Conservation (phyloP, 1,140 invertebrate species). For the Drosophila micromelanica region DNA sequence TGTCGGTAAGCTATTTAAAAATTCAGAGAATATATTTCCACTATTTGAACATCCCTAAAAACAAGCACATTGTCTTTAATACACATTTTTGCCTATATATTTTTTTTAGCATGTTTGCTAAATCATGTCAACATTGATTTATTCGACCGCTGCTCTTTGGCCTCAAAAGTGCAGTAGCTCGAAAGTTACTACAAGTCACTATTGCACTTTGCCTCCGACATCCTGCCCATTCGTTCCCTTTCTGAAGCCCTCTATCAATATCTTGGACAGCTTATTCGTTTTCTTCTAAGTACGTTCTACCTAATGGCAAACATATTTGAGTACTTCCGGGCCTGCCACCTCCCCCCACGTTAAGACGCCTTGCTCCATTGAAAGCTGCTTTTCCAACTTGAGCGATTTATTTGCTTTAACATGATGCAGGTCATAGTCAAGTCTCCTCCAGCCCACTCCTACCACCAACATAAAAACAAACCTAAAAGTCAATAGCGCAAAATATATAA, state of each 20-base stretch:
- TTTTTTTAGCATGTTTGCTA: not conserved
- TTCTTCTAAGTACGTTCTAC: constrained; percentile 37
- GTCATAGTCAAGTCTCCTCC: constrained; percentile 13
- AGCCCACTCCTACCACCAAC: not conserved
- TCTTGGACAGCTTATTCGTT: constrained; percentile 24
- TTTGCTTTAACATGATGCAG: constrained; percentile 67
- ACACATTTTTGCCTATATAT: not conserved
- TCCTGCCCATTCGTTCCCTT: no score
- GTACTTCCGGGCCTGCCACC: constrained; percentile 28
- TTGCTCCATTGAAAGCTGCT: constrained; percentile 26
- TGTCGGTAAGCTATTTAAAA: no score
- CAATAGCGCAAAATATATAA: constrained; percentile 56
- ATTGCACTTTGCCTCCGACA: constrained; percentile 8
- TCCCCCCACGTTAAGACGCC: no score
- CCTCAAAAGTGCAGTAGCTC: constrained; percentile 39
- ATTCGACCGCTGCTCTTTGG: constrained; percentile 20
- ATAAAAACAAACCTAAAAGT: constrained; percentile 67
- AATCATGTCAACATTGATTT: constrained; percentile 29
- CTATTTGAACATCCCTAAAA: no score
- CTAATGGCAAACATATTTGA: constrained; percentile 53
- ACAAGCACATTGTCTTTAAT: not conserved
- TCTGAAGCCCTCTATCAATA: constrained; percentile 11
- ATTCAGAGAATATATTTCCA: no score
- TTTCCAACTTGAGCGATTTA: constrained; percentile 70
- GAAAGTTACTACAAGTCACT: constrained; percentile 9